These are phyloP conservation scores for Tetanocera ferruginea DNA, from an alignment of 2,888 invertebrate genomes.

Conservation along the genomic window DNA sequence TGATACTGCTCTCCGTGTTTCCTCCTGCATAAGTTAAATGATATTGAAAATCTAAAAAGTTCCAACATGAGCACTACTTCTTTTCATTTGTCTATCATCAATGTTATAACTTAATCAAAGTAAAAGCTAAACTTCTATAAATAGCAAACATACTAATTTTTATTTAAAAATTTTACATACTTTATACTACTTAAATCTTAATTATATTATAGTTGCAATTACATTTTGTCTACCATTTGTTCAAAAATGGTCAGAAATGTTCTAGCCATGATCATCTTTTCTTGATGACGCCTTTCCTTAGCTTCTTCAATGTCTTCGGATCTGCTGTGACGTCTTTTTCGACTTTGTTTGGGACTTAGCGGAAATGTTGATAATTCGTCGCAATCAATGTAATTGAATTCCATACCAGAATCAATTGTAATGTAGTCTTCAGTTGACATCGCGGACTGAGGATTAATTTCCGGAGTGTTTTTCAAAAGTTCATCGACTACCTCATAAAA, in stretches of 20 bases:
- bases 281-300: conserved; percentile 30
- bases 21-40: no score
- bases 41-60: no score
- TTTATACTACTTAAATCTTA: no score
- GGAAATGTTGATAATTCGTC: neutral
- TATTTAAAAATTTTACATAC: no score
- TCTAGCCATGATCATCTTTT: conserved; percentile 24
- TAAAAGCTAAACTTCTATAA: no score
- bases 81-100: no score
- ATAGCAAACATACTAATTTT: no score
- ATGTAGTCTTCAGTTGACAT: conserved; percentile 21
- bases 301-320: conserved; percentile 26
- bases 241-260: conserved; percentile 23
- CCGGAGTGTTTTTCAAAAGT: conserved; percentile 25
- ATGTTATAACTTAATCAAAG: no score
- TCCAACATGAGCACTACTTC: no score
- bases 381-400: neutral
- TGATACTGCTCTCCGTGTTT: no score
- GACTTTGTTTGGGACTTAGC: neutral
- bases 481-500: conserved; percentile 30
- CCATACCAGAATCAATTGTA: neutral
- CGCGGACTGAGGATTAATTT: conserved; percentile 19
- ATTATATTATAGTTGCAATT: neutral
- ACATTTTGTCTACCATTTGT: conserved; percentile 37
- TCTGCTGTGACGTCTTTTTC: neutral